phyloP scores from a whole-genome alignment of 2,113 vertebrate genomes.

The Cynopterus brachyotis region DNA sequence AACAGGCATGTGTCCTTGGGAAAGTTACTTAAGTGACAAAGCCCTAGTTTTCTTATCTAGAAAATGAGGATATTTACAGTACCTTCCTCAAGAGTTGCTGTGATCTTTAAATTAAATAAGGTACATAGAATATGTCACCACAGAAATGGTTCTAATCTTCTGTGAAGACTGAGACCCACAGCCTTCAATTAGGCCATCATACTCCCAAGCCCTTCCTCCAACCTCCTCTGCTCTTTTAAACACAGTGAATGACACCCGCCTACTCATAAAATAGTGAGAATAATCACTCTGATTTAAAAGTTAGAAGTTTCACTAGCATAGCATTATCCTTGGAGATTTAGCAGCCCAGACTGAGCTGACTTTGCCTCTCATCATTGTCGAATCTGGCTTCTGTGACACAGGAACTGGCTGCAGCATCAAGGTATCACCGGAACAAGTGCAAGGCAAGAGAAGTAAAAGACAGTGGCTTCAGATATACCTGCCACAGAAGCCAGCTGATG shows the following conservation, averaged over 20 bases:
- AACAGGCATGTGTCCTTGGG: not conserved
- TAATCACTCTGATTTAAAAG: conserved; percentile 54
- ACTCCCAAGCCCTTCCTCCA: not conserved
- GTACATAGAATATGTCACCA: rapidly evolving
- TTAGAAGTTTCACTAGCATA: conserved; percentile 16
- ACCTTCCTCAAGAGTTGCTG: not conserved
- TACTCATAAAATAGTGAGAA: not conserved
- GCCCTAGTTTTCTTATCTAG: not conserved
- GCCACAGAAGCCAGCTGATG: not conserved
- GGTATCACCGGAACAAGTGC: not conserved
- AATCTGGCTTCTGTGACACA: conserved; percentile 2
- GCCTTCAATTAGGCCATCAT: not conserved
- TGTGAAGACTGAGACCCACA: not conserved
- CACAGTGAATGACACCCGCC: not conserved
- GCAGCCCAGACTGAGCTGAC: not conserved
- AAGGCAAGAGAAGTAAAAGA: not conserved
- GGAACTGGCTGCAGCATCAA: not conserved
- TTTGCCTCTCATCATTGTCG: conserved; percentile 51
- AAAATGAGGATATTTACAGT: not conserved
- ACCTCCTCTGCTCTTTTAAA: not conserved
- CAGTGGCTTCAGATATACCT: not conserved
- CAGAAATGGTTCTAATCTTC: not conserved
- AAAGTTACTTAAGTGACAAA: not conserved
- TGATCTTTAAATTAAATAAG: not conserved
- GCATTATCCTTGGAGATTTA: conserved; percentile 29